Conservation (phyloP, 2,113 vertebrate genomes). For the Paracanthobrama guichenoti region DNA sequence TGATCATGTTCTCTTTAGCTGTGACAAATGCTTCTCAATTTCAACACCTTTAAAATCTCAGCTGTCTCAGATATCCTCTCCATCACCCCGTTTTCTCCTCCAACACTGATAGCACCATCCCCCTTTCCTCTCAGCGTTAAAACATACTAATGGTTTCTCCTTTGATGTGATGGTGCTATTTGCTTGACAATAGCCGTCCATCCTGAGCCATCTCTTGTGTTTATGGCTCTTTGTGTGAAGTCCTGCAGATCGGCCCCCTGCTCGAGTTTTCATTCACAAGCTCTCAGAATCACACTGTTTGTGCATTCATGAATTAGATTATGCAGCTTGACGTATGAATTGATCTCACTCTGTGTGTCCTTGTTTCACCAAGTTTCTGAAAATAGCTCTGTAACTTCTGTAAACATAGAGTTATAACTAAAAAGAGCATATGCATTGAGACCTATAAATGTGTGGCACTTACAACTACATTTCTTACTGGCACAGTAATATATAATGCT, state of each 20-base stretch:
- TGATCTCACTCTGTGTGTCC: neutral
- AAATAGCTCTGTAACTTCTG: neutral
- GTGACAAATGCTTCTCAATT: constrained; percentile 20
- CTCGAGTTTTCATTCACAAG: neutral
- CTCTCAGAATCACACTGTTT: neutral
- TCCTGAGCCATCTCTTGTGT: constrained; percentile 19
- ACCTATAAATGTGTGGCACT: neutral
- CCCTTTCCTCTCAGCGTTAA: constrained; percentile 9
- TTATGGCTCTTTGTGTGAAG: constrained; percentile 23
- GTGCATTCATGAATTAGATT: neutral
- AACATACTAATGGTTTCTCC: neutral
- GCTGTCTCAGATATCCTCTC: constrained; percentile 1
- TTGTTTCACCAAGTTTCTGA: neutral
- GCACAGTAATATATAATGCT: neutral
- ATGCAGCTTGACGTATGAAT: neutral
- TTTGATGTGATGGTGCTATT: constrained; percentile 24
- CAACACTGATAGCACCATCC: neutral
- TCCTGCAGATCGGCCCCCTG: neutral
- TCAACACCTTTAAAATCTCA: constrained; percentile 9
- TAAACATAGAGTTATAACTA: neutral
- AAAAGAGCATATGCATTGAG: neutral
- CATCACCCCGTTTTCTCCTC: neutral
- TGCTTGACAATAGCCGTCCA: neutral
- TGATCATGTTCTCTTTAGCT: neutral
- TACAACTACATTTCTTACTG: neutral